Evolutionary conservation across 2,888 invertebrate species (phyloP).

Genomic region (Agrypnus murinus): DNA sequence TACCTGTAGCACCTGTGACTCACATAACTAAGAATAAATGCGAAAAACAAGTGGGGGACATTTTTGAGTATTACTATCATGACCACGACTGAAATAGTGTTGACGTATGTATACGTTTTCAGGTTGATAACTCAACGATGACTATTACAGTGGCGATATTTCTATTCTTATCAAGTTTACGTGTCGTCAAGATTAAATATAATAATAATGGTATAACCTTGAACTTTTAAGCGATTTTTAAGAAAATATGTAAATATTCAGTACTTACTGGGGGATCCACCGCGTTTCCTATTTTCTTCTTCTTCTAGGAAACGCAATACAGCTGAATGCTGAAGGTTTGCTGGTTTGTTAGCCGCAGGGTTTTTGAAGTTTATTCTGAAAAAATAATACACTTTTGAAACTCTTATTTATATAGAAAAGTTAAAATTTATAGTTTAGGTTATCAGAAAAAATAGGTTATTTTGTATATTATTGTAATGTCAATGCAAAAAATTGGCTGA

Average conservation of each 20-base stretch:
- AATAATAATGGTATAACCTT: background rate
- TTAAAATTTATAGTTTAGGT: too few relatives aligned
- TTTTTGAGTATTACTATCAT: conserved; percentile 52
- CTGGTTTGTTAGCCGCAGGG: conserved; percentile 81
- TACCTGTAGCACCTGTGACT: conserved; percentile 32
- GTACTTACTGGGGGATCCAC: conserved; percentile 78
- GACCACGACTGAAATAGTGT: conserved; percentile 9
- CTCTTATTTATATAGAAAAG: background rate
- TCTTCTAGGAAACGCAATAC: conserved; percentile 90
- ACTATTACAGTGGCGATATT: background rate
- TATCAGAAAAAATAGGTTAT: too few relatives aligned
- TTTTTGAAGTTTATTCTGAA: conserved; percentile 85
- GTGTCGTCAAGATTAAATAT: background rate
- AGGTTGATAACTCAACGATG: conserved; percentile 25
- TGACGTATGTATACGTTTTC: conserved; percentile 12
- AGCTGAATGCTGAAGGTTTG: conserved; percentile 89
- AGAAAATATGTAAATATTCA: background rate
- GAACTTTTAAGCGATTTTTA: conserved; percentile 47
- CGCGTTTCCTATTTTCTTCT: conserved; percentile 82
- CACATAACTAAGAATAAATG: conserved; percentile 38
- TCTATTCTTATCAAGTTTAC: background rate
- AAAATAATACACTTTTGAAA: conserved; percentile 55
- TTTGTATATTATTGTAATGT: too few relatives aligned
- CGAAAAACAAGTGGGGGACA: conserved; percentile 58
- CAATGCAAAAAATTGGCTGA: too few relatives aligned